Percentiles rank a stretch among this genome's conserved stretches.
These are phyloP conservation scores for Irena cyanogastra DNA, from an alignment of 2,113 vertebrate species.

Conservation along the genomic window DNA sequence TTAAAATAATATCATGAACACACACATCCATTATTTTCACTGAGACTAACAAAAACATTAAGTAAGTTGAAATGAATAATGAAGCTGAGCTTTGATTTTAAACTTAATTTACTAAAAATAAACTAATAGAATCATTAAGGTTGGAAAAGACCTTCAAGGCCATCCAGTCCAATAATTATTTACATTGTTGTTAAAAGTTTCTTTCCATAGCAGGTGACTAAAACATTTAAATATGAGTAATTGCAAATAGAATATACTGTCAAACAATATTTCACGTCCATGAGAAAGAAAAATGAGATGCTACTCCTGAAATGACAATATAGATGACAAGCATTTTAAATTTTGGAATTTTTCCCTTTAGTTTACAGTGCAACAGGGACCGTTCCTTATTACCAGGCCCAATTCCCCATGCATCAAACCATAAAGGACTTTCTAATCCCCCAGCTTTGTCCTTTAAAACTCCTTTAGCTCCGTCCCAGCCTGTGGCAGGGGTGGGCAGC, in stretches of 20 bases:
- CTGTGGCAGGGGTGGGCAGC: neutral
- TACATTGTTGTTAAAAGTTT: neutral
- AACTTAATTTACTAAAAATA: neutral
- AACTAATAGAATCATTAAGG: neutral
- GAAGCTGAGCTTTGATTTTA: neutral
- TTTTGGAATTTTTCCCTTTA: neutral
- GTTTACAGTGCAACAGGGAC: neutral
- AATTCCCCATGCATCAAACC: neutral
- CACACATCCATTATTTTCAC: neutral
- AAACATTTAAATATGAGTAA: neutral
- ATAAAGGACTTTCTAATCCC: neutral
- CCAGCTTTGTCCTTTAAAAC: neutral
- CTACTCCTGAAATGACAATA: neutral
- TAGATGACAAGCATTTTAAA: neutral
- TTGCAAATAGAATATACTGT: neutral
- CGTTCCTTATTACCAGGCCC: neutral
- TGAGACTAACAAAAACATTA: neutral
- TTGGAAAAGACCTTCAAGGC: neutral
- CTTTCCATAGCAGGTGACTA: neutral
- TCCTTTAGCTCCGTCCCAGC: neutral
- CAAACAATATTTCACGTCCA: neutral
- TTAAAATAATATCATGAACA: accelerated
- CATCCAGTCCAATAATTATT: neutral
- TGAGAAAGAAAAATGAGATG: neutral
- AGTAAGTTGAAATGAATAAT: neutral